phyloP scores from a whole-genome alignment of 2,797 vertebrate species.

The Micrastur ruficollis region DNA sequence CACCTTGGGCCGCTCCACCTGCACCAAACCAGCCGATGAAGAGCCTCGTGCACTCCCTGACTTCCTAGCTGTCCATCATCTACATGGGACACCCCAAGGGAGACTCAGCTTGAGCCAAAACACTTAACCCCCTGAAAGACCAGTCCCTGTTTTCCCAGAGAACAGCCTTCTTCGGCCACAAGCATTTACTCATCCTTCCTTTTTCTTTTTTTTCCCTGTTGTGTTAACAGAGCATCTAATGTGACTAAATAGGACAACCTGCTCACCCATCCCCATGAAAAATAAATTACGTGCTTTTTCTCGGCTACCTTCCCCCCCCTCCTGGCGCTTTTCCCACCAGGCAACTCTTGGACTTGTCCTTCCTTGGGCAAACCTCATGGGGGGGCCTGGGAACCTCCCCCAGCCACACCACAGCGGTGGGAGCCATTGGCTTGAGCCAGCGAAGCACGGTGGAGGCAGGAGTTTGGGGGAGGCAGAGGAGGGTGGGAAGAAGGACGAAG shows the following conservation, averaged over 20 bases:
- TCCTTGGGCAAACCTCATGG: not conserved
- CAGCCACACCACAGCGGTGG: not conserved
- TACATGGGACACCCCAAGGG: not conserved
- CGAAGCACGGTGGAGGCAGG: not conserved
- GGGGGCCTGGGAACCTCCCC: not conserved
- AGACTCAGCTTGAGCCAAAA: not conserved
- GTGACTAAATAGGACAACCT: slow-evolving; percentile 79
- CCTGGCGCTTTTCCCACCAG: not conserved
- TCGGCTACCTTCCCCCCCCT: slow-evolving; percentile 10
- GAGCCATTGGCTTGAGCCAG: not conserved
- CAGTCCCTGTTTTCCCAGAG: not conserved
- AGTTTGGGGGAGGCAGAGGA: not conserved
- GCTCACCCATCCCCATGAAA: slow-evolving; percentile 73
- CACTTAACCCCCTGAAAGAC: slow-evolving; percentile 24
- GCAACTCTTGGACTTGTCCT: not conserved
- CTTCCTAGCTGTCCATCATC: not conserved
- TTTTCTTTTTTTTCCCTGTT: slow-evolving; percentile 52
- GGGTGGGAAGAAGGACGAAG: not conserved
- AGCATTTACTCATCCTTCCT: slow-evolving; percentile 48
- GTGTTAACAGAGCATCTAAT: slow-evolving; percentile 80
- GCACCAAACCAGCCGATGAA: not conserved
- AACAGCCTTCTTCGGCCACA: not conserved
- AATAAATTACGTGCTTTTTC: slow-evolving; percentile 71
- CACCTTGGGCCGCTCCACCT: not conserved
- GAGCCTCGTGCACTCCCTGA: not conserved